phyloP scores from a whole-genome alignment of 64 coral and sea anemone genomes.

The Orbicella faveolata region DNA sequence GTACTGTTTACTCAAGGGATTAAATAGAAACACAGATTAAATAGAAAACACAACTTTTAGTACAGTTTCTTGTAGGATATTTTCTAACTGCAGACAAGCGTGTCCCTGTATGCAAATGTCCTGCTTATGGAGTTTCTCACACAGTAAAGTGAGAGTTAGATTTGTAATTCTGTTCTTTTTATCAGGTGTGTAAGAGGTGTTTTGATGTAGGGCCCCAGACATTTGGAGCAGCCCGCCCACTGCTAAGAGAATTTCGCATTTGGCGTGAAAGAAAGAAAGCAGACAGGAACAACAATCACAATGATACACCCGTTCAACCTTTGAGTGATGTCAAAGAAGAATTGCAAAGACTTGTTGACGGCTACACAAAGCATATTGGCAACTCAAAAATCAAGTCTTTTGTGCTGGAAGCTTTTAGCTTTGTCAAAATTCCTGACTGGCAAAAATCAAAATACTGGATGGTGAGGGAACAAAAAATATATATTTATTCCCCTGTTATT shows the following conservation, averaged over 20 bases:
- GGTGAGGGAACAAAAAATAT: conserved; percentile 25
- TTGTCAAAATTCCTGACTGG: conserved; percentile 84
- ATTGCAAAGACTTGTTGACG: conserved; percentile 74
- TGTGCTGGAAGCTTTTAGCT: conserved; percentile 62
- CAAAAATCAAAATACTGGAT: conserved; percentile 84
- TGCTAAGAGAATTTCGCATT: conserved; percentile 37
- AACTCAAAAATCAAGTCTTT: conserved; percentile 74
- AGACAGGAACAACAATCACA: neutral
- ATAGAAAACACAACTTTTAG: too few species aligned
- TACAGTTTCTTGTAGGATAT: too few species aligned
- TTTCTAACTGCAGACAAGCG: too few species aligned
- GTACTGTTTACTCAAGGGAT: too few species aligned
- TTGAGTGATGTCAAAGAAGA: conserved; percentile 37
- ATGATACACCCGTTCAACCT: neutral
- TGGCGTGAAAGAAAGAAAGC: conserved; percentile 23
- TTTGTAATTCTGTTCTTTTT: neutral
- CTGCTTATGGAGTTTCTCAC: too few species aligned
- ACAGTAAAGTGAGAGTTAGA: too few species aligned
- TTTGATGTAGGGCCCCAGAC: conserved; percentile 88
- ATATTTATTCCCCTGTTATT: too few species aligned
- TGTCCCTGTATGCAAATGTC: too few species aligned
- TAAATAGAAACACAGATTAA: too few species aligned
- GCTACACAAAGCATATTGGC: conserved; percentile 68
- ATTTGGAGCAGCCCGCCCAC: conserved; percentile 37
- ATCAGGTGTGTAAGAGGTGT: conserved; percentile 77